Conservation (phyloP, 2,888 invertebrate genomes). For the Ochlodes sylvanus region DNA sequence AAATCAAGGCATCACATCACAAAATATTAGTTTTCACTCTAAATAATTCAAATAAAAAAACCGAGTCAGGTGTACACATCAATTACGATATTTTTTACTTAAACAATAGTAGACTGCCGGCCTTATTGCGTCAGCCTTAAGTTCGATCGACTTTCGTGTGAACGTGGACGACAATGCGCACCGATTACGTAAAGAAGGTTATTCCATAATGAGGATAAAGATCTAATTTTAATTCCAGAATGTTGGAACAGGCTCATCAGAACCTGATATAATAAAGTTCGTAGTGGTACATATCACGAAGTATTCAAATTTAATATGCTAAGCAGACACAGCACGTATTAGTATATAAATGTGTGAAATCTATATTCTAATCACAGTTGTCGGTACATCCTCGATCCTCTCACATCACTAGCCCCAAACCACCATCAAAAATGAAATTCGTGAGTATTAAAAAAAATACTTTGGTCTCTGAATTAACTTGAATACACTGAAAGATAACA, state of each 20-base stretch:
- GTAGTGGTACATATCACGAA: slow-evolving; percentile 17
- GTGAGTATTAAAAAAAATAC: slow-evolving; percentile 55
- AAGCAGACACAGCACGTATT: slow-evolving; percentile 46
- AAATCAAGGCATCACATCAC: too few species aligned
- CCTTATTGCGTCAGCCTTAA: background rate
- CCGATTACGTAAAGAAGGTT: background rate
- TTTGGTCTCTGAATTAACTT: background rate
- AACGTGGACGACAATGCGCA: too few species aligned
- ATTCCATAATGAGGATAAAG: background rate
- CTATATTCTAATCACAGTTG: slow-evolving; percentile 55
- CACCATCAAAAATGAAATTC: slow-evolving; percentile 62
- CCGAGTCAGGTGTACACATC: too few species aligned
- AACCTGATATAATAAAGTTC: slow-evolving; percentile 24
- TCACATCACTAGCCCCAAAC: slow-evolving; percentile 43
- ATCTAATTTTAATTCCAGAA: slow-evolving; percentile 27
- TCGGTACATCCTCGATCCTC: slow-evolving; percentile 51
- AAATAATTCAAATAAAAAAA: too few species aligned
- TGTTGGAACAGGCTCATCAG: slow-evolving; percentile 7
- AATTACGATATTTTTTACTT: too few species aligned
- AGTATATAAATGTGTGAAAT: slow-evolving; percentile 63
- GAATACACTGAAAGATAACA: too few species aligned
- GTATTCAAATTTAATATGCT: slow-evolving; percentile 57
- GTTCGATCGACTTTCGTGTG: background rate
- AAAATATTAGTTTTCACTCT: too few species aligned
- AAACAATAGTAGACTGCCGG: too few species aligned